Evolutionary conservation across 2,888 invertebrate species (phyloP), one percentile per base, ranked within the genome.

Genomic region (Tenthredo amoena): DNA sequence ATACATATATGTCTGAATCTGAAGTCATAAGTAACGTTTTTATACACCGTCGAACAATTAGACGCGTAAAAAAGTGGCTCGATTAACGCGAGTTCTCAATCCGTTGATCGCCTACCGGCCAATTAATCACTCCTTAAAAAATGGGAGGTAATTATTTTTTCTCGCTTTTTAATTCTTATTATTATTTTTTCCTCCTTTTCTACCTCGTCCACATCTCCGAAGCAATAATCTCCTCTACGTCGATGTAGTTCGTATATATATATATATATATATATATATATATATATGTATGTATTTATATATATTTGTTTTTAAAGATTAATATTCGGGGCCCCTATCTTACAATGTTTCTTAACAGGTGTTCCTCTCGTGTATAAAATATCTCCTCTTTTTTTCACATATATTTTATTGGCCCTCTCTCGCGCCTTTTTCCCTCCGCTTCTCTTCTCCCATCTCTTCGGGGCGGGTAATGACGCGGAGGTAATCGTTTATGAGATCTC

Each of bases 331-430:
- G 1, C 4, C 18, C 68, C 34, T 0, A 18, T 68, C 34, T 26
- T 68, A 68, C 68, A 68, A 68, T 68, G 68, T 68, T 68, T 68
- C 74, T 21, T 40, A 74, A 74, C 79, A 87, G 87, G 86, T 87
- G 86, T 89, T 89, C 90, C 89, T 89, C 87, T 89, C 87, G 89
- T 88, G 87, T 88, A 88, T 88, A 47, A 47, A 72, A 87, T 26
- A 43, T 65, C 37, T 71, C 76, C 62, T 55, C 21, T n/a, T 43
- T 40, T 40, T 43, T 21, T 12, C 12, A 5, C 6, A 74, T 74
- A 74, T 21, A 74, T 74, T 74, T 74, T 74, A 74, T 74, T 74
- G 43, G 55, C 21, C 81, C 74, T 43, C 26, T 26, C 26, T 26
- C 26, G 26, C 85, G 74, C 58, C 34, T 76, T 43, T 43, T n/a